Conservation (phyloP, 2,888 invertebrate species). For the Atherix ibis region DNA sequence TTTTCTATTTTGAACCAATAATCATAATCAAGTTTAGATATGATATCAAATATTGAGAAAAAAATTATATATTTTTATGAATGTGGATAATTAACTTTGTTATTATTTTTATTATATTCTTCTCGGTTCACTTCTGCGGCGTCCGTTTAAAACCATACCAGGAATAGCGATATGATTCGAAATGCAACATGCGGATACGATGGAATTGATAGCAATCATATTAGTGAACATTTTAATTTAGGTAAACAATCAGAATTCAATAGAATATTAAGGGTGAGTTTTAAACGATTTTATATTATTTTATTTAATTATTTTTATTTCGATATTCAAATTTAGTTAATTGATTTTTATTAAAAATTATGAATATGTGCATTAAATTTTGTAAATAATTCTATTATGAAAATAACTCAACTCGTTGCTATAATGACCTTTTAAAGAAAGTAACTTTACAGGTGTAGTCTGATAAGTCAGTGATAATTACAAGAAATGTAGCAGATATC, state of each 20-base stretch:
- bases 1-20: no score
- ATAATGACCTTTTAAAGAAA: no score
- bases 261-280: slow-evolving; percentile 48
- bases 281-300: not conserved
- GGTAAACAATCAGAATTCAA: slow-evolving; percentile 36
- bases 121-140: no score
- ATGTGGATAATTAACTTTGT: not conserved
- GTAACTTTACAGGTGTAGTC: no score
- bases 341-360: not conserved
- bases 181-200: slow-evolving; percentile 46
- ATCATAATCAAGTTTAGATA: no score
- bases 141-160: no score
- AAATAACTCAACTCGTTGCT: no score
- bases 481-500: no score
- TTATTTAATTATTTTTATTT: not conserved
- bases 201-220: slow-evolving; percentile 13
- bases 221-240: slow-evolving; percentile 14
- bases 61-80: slow-evolving; percentile 53
- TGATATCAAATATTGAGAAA: no score
- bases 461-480: no score
- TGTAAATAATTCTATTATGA: no score
- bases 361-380: no score
- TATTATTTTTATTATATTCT: slow-evolving; percentile 30
- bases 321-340: slow-evolving; percentile 2
- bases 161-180: slow-evolving; percentile 30